Conservation (phyloP, 92 coral and sea anemone species). For the Muricea muricata region DNA sequence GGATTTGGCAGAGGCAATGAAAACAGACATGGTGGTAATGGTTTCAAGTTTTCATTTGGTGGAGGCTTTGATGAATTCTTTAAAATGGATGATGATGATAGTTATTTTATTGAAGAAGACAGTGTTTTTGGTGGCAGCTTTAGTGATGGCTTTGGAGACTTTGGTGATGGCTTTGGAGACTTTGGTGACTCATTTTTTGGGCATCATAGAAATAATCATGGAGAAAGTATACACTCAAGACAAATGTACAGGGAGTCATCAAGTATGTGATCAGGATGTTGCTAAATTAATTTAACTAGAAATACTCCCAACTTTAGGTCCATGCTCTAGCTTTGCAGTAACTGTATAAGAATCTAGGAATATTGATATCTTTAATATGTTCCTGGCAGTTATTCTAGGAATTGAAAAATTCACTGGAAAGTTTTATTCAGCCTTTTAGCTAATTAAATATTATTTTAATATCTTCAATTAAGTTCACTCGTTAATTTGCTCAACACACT, state of each 20-base stretch:
- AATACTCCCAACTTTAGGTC: too few relatives aligned
- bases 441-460: too few relatives aligned
- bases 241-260: slow-evolving; percentile 12
- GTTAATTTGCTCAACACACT: too few relatives aligned
- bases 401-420: too few relatives aligned
- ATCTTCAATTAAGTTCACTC: too few relatives aligned
- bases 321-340: too few relatives aligned
- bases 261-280: slow-evolving; percentile 27
- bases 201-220: slow-evolving; percentile 52
- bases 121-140: slow-evolving; percentile 69
- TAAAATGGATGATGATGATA: slow-evolving; percentile 83
- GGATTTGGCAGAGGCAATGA: slow-evolving; percentile 52
- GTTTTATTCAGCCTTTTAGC: too few relatives aligned
- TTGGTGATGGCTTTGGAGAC: slow-evolving; percentile 60
- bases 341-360: too few relatives aligned
- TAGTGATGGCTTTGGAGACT: slow-evolving; percentile 56
- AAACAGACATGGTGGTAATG: slow-evolving; percentile 69
- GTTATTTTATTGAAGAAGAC: slow-evolving; percentile 66
- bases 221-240: not conserved
- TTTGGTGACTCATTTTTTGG: slow-evolving; percentile 82
- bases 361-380: too few relatives aligned
- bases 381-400: too few relatives aligned
- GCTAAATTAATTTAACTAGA: too few relatives aligned
- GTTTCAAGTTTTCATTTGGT: slow-evolving; percentile 92
- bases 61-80: slow-evolving; percentile 97